Conservation (phyloP, 1,140 invertebrate genomes). For the Physella acuta region DNA sequence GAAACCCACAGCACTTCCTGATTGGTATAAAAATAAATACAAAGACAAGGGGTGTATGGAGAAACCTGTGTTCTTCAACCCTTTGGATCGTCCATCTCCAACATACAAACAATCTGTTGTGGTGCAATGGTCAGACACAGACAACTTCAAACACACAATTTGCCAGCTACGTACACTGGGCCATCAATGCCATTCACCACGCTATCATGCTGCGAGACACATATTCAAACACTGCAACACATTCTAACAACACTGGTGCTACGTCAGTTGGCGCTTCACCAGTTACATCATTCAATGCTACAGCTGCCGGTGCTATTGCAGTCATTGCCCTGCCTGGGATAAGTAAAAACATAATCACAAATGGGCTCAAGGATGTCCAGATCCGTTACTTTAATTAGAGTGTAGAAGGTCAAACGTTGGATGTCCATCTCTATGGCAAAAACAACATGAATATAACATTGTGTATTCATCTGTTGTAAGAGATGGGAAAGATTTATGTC, state of each 20-base stretch:
- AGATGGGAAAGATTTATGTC: slow-evolving; percentile 16
- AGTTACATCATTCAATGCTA: background rate
- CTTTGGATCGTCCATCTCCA: background rate
- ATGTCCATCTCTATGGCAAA: slow-evolving; percentile 22
- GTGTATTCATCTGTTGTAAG: slow-evolving; percentile 23
- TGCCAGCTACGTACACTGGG: slow-evolving; percentile 20
- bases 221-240: too few relatives aligned
- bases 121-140: slow-evolving; percentile 29
- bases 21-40: background rate
- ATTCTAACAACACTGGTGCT: too few relatives aligned
- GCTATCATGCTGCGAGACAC: too few relatives aligned
- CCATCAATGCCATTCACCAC: slow-evolving; percentile 23
- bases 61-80: background rate
- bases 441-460: background rate
- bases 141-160: slow-evolving; percentile 29
- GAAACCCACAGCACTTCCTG: slow-evolving; percentile 6
- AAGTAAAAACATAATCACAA: background rate
- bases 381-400: slow-evolving; percentile 24
- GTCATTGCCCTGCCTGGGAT: background rate
- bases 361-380: slow-evolving; percentile 14
- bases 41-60: background rate
- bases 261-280: too few relatives aligned
- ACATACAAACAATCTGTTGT: background rate
- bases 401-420: slow-evolving; percentile 19
- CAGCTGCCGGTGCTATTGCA: background rate